phyloP scores from a whole-genome alignment of 2,888 invertebrate species.

The Acrobeloides nanus region DNA sequence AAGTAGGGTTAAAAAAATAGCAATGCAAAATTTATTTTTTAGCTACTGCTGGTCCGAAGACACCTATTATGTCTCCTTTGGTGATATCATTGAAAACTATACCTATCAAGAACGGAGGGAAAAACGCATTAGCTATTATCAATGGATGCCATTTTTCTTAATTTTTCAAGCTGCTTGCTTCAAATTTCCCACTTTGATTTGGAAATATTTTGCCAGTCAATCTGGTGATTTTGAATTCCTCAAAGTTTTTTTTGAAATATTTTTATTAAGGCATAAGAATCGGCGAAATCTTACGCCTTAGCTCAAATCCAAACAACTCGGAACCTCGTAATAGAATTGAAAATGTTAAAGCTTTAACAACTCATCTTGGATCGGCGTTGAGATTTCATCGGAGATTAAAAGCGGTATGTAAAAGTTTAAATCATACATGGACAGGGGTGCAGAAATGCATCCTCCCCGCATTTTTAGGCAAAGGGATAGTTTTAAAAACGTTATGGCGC shows the following conservation, averaged over 20 bases:
- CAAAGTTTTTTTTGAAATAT: conserved; percentile 9
- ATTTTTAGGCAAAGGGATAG: too few species aligned
- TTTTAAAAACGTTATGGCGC: conserved; percentile 9
- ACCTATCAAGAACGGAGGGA: conserved; percentile 12
- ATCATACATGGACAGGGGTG: too few species aligned
- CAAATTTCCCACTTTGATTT: conserved; percentile 45
- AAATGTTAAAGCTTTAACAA: conserved; percentile 40
- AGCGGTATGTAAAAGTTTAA: conserved; percentile 29
- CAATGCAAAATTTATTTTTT: conserved; percentile 6
- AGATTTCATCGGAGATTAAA: conserved; percentile 47
- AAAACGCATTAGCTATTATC: conserved; percentile 24
- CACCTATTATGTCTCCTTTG: conserved; percentile 47
- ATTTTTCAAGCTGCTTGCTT: conserved; percentile 49
- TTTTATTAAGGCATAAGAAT: conserved; percentile 40
- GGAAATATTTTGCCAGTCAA: conserved; percentile 50
- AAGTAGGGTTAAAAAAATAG: conserved; percentile 2
- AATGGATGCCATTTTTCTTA: conserved; percentile 44
- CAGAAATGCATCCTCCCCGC: too few species aligned
- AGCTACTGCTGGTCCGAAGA: conserved; percentile 46
- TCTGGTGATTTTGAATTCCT: conserved; percentile 28
- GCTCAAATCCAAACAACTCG: conserved; percentile 44
- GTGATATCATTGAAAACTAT: conserved; percentile 20
- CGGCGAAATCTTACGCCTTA: conserved; percentile 46
- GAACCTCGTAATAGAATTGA: conserved; percentile 46
- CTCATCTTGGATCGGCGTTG: conserved; percentile 46